phyloP scores from a whole-genome alignment of 2,797 vertebrate genomes.

The Yasuhikotakia modesta region DNA sequence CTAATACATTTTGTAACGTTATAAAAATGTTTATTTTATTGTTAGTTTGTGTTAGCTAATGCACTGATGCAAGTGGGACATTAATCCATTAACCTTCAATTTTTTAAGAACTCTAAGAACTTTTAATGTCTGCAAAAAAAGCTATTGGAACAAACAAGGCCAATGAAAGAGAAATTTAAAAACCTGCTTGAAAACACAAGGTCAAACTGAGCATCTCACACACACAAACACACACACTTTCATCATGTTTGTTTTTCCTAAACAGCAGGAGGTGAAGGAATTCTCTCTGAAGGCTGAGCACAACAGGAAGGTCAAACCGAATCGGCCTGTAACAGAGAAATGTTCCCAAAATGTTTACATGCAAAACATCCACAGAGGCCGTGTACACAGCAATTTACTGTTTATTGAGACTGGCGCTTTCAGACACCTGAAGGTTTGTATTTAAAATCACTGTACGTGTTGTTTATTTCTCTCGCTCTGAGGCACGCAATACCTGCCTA shows the following conservation, averaged over 20 bases:
- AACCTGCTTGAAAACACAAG: conserved; percentile 7
- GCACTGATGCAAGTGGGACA: no score
- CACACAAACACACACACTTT: neutral
- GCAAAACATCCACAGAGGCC: conserved; percentile 47
- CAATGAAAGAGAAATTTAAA: conserved; percentile 33
- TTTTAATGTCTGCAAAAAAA: neutral
- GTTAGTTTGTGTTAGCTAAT: no score
- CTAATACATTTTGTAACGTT: no score
- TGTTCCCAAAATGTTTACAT: conserved; percentile 56
- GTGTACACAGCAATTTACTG: conserved; percentile 68
- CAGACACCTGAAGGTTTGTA: conserved; percentile 66
- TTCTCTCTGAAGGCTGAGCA: conserved; percentile 23
- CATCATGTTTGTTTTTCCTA: conserved; percentile 43
- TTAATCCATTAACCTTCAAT: no score
- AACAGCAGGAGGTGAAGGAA: conserved; percentile 32
- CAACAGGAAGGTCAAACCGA: conserved; percentile 44
- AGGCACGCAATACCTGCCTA: conserved; percentile 65
- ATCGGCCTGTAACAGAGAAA: conserved; percentile 56
- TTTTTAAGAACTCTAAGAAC: no score
- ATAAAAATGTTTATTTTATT: no score
- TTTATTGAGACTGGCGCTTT: conserved; percentile 63
- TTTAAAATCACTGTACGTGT: conserved; percentile 59
- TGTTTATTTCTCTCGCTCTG: conserved; percentile 63
- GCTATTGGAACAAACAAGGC: neutral
- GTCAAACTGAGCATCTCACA: neutral